These are phyloP conservation scores for Neoascia interrupta DNA, from an alignment of 2,888 invertebrate genomes.

Conservation along the genomic window DNA sequence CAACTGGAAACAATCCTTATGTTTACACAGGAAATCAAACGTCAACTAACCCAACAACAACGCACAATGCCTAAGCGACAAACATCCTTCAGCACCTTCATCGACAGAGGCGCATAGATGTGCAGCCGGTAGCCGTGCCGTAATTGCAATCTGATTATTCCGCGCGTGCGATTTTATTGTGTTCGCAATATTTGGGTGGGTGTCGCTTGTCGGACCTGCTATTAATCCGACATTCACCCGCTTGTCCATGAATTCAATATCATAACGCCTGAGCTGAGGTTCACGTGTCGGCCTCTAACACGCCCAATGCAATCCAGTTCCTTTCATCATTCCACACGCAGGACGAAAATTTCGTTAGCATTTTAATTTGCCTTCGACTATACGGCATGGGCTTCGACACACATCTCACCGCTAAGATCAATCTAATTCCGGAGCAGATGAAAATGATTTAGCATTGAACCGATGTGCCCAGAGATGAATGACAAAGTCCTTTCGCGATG, in stretches of 20 bases:
- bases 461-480: constrained; percentile 49
- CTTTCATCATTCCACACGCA: constrained; percentile 48
- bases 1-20: constrained; percentile 59
- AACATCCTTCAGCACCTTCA: constrained; percentile 58
- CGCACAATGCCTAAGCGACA: constrained; percentile 25
- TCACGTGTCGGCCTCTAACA: constrained; percentile 53
- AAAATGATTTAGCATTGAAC: constrained; percentile 37
- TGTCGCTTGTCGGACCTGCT: constrained; percentile 63
- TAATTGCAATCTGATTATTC: constrained; percentile 70
- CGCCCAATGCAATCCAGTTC: constrained; percentile 43
- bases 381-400: not conserved
- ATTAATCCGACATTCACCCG: constrained; percentile 53
- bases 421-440: constrained; percentile 47
- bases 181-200: constrained; percentile 50
- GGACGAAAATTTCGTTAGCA: constrained; percentile 39
- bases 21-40: constrained; percentile 66
- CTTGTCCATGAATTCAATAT: constrained; percentile 43
- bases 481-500: constrained; percentile 18
- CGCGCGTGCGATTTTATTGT: constrained; percentile 68
- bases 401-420: constrained; percentile 21
- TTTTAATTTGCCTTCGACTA: constrained; percentile 55
- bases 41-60: constrained; percentile 14
- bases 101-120: constrained; percentile 20
- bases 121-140: constrained; percentile 4
- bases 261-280: constrained; percentile 36